These are phyloP conservation scores for Xiphias gladius DNA, from an alignment of 2,113 vertebrate genomes.

Conservation along the genomic window DNA sequence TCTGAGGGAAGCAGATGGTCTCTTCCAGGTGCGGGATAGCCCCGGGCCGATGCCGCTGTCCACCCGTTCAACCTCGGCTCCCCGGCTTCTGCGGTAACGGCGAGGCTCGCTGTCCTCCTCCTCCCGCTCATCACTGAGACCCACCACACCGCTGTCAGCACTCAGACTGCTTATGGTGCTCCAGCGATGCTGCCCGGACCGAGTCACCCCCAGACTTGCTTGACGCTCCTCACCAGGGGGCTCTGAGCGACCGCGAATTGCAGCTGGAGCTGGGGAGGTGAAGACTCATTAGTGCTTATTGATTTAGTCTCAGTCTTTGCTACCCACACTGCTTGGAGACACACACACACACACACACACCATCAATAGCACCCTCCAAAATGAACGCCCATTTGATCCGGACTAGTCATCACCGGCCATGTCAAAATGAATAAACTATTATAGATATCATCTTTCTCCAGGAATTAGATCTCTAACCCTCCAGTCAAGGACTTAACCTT, in stretches of 20 bases:
- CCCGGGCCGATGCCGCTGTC: conserved; percentile 91
- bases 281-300: conserved; percentile 20
- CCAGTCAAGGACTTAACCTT: conserved; percentile 32
- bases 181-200: conserved; percentile 87
- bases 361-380: neutral
- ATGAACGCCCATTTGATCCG: conserved; percentile 18
- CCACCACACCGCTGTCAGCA: conserved; percentile 91
- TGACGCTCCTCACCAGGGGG: conserved; percentile 83
- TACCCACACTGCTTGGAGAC: neutral
- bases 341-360: neutral
- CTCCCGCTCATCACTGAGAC: conserved; percentile 87
- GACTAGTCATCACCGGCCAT: conserved; percentile 12
- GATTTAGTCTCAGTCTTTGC: conserved; percentile 8
- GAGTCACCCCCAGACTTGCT: conserved; percentile 68
- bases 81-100: conserved; percentile 67
- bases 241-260: conserved; percentile 79
- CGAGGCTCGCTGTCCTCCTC: conserved; percentile 79
- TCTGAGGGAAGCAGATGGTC: conserved; percentile 83
- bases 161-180: conserved; percentile 93
- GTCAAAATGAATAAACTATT: conserved; percentile 23
- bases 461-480: conserved; percentile 31
- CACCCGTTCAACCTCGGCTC: conserved; percentile 87
- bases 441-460: conserved; percentile 38
- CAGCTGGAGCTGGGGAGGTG: conserved; percentile 70
- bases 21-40: conserved; percentile 88